A percentile compares a stretch with the other conserved stretches of the same genome.
Conservation (phyloP, 1,140 invertebrate species). For the Phocides pigmalion region DNA sequence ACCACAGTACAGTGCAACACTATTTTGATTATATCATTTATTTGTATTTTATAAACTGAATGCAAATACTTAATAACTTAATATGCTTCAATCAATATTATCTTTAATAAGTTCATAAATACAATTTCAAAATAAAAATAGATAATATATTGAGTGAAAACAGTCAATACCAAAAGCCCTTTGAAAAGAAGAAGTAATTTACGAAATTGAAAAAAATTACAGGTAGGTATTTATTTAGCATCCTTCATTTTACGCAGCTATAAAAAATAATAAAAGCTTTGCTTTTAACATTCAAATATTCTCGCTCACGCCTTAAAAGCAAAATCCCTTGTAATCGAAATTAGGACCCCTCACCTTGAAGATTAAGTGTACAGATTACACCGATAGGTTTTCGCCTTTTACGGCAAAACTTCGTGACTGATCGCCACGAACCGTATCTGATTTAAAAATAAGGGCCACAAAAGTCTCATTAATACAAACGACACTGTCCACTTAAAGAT, state of each 20-base stretch:
- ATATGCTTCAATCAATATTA: background rate
- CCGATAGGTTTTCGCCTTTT: constrained; percentile 30
- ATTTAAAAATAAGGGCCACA: constrained; percentile 31
- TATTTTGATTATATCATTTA: constrained; percentile 4
- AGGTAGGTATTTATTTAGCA: too few relatives aligned
- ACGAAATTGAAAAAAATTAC: too few relatives aligned
- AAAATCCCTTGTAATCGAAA: constrained; percentile 23
- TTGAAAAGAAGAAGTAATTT: too few relatives aligned
- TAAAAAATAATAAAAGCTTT: background rate
- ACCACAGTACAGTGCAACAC: background rate
- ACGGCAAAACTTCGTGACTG: constrained; percentile 34
- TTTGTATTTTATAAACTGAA: constrained; percentile 2
- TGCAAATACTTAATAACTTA: background rate
- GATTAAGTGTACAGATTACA: constrained; percentile 27
- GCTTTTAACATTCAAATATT: background rate
- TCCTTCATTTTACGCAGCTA: background rate
- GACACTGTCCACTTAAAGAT: constrained; percentile 9
- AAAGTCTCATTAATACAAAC: constrained; percentile 10
- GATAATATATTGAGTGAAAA: too few relatives aligned
- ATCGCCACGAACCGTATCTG: constrained; percentile 28
- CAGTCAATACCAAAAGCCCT: too few relatives aligned
- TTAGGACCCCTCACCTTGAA: constrained; percentile 23
- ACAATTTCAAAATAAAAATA: background rate
- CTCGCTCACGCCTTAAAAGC: background rate
- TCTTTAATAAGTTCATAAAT: background rate